Evolutionary conservation across 2,797 vertebrate species (phyloP).

Genomic region (Ataeniobius toweri): DNA sequence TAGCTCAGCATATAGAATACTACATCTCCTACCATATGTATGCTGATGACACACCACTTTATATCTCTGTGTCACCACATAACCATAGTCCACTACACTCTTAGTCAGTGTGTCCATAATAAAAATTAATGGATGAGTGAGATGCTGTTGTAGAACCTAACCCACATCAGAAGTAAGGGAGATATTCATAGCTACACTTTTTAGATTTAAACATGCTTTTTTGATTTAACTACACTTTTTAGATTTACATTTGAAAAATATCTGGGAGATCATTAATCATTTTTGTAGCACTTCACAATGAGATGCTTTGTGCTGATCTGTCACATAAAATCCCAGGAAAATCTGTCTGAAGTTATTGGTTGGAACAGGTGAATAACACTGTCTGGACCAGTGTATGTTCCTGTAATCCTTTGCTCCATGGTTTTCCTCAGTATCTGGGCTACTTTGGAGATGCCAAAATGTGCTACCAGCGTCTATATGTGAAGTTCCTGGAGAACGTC

Average conservation of each 20-base stretch:
- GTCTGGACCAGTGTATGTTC: not conserved
- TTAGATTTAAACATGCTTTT: not conserved
- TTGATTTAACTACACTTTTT: not conserved
- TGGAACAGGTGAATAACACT: not conserved
- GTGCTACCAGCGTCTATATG: conserved; percentile 90
- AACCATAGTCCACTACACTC: not conserved
- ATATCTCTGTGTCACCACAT: not conserved
- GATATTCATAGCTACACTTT: not conserved
- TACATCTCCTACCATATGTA: not conserved
- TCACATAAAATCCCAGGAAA: not conserved
- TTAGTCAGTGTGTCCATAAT: too few species aligned
- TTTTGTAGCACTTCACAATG: not conserved
- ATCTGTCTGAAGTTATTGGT: not conserved
- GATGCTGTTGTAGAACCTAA: too few species aligned
- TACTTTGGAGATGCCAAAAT: conserved; percentile 93
- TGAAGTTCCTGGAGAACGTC: conserved; percentile 93
- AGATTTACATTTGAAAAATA: not conserved
- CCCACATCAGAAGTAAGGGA: too few species aligned
- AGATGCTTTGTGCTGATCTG: not conserved
- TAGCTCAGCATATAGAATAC: not conserved
- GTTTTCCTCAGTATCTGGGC: conserved; percentile 84
- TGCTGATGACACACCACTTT: not conserved
- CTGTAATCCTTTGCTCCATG: not conserved
- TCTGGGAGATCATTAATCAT: not conserved
- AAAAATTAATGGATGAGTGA: too few species aligned